These are phyloP conservation scores for Peribatodes rhomboidaria DNA, from an alignment of 2,888 invertebrate genomes.

Conservation along the genomic window DNA sequence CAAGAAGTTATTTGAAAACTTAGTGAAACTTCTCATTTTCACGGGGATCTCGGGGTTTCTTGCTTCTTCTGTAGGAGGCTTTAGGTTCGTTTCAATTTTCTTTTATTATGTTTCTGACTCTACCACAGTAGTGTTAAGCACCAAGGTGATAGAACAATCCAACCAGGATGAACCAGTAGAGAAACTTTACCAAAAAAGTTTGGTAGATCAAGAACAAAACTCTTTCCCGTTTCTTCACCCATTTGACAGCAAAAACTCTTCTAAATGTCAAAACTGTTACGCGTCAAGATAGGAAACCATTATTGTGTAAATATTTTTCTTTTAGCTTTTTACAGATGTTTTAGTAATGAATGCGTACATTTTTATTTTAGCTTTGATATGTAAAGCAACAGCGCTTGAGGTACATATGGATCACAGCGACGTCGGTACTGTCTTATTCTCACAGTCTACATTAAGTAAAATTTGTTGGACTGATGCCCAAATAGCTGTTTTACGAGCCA, in stretches of 20 bases:
- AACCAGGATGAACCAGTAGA: too few species aligned
- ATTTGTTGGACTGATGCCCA: slow-evolving; percentile 61
- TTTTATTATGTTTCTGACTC: too few species aligned
- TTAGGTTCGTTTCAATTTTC: too few species aligned
- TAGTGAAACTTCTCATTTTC: too few species aligned
- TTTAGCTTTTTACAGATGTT: slow-evolving; percentile 29
- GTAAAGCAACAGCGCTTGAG: slow-evolving; percentile 36
- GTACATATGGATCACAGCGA: slow-evolving; percentile 50
- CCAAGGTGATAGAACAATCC: too few species aligned
- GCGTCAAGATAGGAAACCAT: slow-evolving; percentile 46
- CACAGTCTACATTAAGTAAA: slow-evolving; percentile 55
- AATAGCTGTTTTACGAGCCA: slow-evolving; percentile 63
- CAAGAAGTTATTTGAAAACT: too few species aligned
- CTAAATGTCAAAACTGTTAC: slow-evolving; percentile 45
- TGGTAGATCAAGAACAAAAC: not conserved
- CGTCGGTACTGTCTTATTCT: slow-evolving; percentile 75
- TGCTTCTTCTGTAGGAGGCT: too few species aligned
- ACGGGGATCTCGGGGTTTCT: too few species aligned
- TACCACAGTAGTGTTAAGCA: too few species aligned
- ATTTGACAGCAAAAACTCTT: slow-evolving; percentile 1
- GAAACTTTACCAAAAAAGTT: not conserved
- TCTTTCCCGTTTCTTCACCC: not conserved
- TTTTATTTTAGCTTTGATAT: slow-evolving; percentile 49
- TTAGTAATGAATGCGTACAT: slow-evolving; percentile 50
- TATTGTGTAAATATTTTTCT: slow-evolving; percentile 63